Conservation (phyloP, 1,140 invertebrate species). For the Eciton burchellii region DNA sequence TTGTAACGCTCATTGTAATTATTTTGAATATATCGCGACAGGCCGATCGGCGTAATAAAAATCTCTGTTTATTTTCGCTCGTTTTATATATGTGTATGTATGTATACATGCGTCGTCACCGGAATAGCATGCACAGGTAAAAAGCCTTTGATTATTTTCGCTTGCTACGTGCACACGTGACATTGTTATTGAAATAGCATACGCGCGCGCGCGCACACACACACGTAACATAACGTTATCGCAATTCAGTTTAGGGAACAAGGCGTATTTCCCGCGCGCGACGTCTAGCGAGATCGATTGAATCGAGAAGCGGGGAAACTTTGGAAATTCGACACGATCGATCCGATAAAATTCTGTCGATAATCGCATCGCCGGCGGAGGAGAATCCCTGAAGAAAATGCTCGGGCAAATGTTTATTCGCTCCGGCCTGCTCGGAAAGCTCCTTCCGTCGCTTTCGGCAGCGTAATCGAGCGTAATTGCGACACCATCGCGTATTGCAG, state of each 20-base stretch:
- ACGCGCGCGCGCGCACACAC: too few species aligned
- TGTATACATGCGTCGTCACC: too few species aligned
- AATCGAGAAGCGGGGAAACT: background rate
- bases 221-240: too few species aligned
- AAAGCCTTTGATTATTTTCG: too few species aligned
- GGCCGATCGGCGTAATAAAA: too few species aligned
- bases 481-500: conserved; percentile 34
- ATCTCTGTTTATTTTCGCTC: too few species aligned
- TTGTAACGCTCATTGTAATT: too few species aligned
- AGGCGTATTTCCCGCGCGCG: background rate
- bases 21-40: too few species aligned
- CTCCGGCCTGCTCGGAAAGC: background rate
- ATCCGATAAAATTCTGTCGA: background rate
- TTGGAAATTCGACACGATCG: background rate
- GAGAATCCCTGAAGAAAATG: background rate
- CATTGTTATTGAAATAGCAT: too few species aligned
- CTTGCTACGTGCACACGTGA: too few species aligned
- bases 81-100: too few species aligned
- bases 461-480: conserved; percentile 52
- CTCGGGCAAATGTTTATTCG: background rate
- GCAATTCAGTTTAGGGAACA: background rate
- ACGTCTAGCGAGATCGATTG: background rate
- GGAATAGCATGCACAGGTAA: too few species aligned
- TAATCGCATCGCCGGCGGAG: background rate
- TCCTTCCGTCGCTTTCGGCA: conserved; percentile 36